phyloP scores from a whole-genome alignment of 2,888 invertebrate species.

The Marronus borbonicus region DNA sequence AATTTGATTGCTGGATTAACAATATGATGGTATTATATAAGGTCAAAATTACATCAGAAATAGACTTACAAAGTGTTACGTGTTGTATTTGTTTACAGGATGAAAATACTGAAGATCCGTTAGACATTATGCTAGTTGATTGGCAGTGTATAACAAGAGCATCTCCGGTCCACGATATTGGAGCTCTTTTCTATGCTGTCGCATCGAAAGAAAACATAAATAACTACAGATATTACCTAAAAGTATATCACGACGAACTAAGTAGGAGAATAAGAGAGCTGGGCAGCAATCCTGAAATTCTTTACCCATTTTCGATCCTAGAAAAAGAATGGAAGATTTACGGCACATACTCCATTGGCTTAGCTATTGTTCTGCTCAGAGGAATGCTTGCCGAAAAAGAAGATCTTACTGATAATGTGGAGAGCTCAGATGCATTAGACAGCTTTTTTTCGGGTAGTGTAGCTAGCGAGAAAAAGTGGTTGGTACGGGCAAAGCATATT shows the following conservation, averaged over 20 bases:
- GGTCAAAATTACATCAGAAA: conserved; percentile 12
- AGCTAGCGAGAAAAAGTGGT: not conserved
- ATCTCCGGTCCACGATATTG: conserved; percentile 30
- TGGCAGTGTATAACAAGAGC: conserved; percentile 22
- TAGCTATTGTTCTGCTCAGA: not conserved
- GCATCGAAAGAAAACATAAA: conserved; percentile 8
- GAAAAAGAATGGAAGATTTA: conserved; percentile 15
- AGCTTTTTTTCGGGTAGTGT: not conserved
- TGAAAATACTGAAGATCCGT: not conserved
- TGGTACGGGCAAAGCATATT: conserved; percentile 11
- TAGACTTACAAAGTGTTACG: not conserved
- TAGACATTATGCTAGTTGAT: conserved; percentile 30
- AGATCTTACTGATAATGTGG: not conserved
- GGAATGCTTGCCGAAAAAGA: not conserved
- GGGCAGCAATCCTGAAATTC: conserved; percentile 21
- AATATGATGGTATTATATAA: conserved; percentile 55
- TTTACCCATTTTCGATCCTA: conserved; percentile 8
- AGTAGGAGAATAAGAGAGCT: conserved; percentile 19
- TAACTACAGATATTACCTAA: conserved; percentile 8
- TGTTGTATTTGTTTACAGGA: not conserved
- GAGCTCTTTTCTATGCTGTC: not conserved
- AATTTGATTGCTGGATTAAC: conserved; percentile 56
- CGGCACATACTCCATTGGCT: not conserved
- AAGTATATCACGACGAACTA: conserved; percentile 22
- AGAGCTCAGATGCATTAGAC: not conserved